phyloP scores from a whole-genome alignment of 1,140 invertebrate genomes.

The Lepidotrigona ventralis region DNA sequence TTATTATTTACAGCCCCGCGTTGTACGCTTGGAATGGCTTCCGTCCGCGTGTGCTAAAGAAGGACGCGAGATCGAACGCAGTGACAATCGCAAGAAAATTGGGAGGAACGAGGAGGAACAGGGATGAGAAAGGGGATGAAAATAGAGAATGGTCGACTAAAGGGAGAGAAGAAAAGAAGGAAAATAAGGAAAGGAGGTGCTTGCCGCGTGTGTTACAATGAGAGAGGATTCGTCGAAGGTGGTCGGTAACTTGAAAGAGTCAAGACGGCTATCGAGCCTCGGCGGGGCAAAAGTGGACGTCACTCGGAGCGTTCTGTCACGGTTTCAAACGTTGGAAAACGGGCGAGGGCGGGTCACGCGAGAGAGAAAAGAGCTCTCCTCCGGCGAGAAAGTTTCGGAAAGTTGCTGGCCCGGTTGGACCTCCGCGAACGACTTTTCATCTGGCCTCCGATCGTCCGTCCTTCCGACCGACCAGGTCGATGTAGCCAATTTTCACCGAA shows the following conservation, averaged over 20 bases:
- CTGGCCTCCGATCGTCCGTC: constrained; percentile 31
- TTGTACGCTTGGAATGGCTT: background rate
- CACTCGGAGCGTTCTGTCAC: background rate
- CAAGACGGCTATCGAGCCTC: background rate
- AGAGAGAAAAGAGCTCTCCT: constrained; percentile 27
- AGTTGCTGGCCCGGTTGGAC: constrained; percentile 32
- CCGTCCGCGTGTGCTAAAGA: background rate
- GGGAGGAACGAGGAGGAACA: background rate
- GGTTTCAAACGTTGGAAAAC: constrained; percentile 12
- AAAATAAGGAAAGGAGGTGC: background rate
- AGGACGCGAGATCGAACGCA: background rate
- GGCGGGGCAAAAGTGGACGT: background rate
- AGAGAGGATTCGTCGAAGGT: constrained; percentile 10
- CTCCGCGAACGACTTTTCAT: constrained; percentile 49
- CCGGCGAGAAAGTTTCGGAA: constrained; percentile 35
- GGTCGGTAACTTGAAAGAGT: background rate
- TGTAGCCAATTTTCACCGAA: constrained; percentile 33
- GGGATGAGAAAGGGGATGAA: background rate
- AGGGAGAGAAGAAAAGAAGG: background rate
- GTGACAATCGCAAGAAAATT: background rate
- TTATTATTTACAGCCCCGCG: constrained; percentile 52
- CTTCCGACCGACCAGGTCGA: constrained; percentile 21
- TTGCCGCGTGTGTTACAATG: constrained; percentile 17
- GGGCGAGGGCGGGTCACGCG: constrained; percentile 13
- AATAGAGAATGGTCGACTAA: no score